phyloP scores from a whole-genome alignment of 1,140 invertebrate genomes.

The Oppia nitens region DNA sequence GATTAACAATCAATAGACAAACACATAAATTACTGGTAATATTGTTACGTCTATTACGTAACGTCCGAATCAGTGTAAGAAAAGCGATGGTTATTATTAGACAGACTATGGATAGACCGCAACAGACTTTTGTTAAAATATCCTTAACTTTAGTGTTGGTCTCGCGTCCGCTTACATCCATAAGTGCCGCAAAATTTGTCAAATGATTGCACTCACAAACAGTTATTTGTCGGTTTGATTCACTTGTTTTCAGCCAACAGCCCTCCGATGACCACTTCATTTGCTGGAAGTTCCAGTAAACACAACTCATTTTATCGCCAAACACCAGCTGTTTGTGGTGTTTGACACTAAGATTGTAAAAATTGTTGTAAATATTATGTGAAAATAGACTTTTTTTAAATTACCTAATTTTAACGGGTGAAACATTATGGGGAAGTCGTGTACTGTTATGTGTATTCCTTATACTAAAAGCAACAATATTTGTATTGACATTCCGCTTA shows the following conservation, averaged over 20 bases:
- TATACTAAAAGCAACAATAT: constrained; percentile 8
- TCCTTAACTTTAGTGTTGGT: constrained; percentile 7
- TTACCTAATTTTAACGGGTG: no score
- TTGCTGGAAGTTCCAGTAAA: constrained; percentile 5
- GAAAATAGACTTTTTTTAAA: no score
- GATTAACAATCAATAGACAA: constrained; percentile 15
- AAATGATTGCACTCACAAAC: constrained; percentile 33
- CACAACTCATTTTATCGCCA: constrained; percentile 3
- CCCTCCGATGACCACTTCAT: constrained; percentile 8
- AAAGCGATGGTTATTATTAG: constrained; percentile 15
- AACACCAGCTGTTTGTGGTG: neutral
- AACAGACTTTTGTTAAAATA: constrained; percentile 16
- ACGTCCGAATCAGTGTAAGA: constrained; percentile 4
- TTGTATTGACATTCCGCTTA: neutral
- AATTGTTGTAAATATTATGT: no score
- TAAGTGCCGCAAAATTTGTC: constrained; percentile 40
- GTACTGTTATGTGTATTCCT: neutral
- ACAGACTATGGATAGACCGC: constrained; percentile 10
- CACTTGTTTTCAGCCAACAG: neutral
- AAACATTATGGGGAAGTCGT: constrained; percentile 1
- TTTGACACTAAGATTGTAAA: neutral
- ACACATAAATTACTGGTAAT: constrained; percentile 19
- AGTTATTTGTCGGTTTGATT: constrained; percentile 11
- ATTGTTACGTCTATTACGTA: constrained; percentile 12
- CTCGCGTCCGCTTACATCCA: constrained; percentile 37